Evolutionary conservation across 1,140 invertebrate species (phyloP), one percentile per base, ranked within the genome.

Genomic region (Drosophila eugracilis): DNA sequence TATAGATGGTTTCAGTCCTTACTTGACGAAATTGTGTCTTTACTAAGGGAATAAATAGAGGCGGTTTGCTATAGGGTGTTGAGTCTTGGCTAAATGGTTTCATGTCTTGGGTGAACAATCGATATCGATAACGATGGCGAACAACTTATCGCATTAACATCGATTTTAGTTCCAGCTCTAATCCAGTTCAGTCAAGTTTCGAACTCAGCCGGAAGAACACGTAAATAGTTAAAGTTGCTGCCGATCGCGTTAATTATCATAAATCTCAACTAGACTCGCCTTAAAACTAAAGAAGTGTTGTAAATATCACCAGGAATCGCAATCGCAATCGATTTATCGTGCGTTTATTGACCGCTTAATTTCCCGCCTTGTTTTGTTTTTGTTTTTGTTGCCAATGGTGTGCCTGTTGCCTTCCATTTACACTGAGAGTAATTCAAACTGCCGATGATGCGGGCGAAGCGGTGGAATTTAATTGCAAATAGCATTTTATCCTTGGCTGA

Each of bases 401-500:
- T 14, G 15, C 14, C 19, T n/a, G 41, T 22, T 42, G 41, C 41
- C 50, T 41, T 10, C 24, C 4, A 19, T 4, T 37, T 26, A 17
- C 19, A 39, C 21, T 44, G 39, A 17, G 55, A 14, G 30, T 32
- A n/a, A 21, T 9, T 12, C 12, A 9, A 12, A 5, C 10, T 4
- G 6, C 5, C n/a, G 3, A 65, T n/a, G 45, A 62, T 60, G 59
- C 21, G 39, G 55, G 28, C 26, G 28, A 22, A 14, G n/a, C 30
- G 32, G 21, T 15, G 32, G n/a, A 28, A 47, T 47, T 45, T 28
- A 4, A 15, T 34, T 60, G 34, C 37, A 19, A 62, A 30, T 47
- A 30, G 60, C 57, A 21, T 24, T 37, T 62, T 59, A 47, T 65
- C 60, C 60, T 63, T 65, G 60, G 30, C 14, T 62, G 59, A 41